Conservation (phyloP, 1,140 invertebrate genomes). For the Lucilia sericata region DNA sequence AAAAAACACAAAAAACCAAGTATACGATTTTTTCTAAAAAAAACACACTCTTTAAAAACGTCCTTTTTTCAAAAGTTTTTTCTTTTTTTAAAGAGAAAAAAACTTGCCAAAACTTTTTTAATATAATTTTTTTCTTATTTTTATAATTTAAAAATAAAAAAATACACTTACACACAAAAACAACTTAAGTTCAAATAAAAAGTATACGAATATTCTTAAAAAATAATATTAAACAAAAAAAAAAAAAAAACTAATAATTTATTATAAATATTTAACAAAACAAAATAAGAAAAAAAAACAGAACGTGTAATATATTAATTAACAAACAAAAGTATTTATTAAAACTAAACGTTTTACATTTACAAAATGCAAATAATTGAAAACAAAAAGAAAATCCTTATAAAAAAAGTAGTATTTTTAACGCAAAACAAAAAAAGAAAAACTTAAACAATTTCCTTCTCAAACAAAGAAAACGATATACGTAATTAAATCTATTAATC, state of each 20-base stretch:
- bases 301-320: constrained; percentile 43
- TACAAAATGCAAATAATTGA: constrained; percentile 28
- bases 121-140: constrained; percentile 28
- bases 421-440: constrained; percentile 32
- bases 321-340: constrained; percentile 43
- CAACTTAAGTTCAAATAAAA: constrained; percentile 69
- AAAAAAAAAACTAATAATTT: constrained; percentile 51
- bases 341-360: constrained; percentile 49
- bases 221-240: constrained; percentile 50
- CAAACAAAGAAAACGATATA: constrained; percentile 33
- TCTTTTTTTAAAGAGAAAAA: background rate
- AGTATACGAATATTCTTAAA: constrained; percentile 66
- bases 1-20: constrained; percentile 34
- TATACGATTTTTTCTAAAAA: constrained; percentile 51
- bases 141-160: constrained; percentile 35
- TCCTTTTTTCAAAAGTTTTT: constrained; percentile 50
- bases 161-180: constrained; percentile 49
- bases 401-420: constrained; percentile 66
- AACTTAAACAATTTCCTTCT: constrained; percentile 23
- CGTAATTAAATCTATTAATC: constrained; percentile 46
- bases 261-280: constrained; percentile 43
- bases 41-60: constrained; percentile 45
- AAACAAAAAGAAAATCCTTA: constrained; percentile 47
- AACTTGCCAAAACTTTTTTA: constrained; percentile 42
- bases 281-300: background rate